These are phyloP conservation scores for Stylophora pistillata DNA, from an alignment of 64 coral and sea anemone genomes.

Conservation along the genomic window DNA sequence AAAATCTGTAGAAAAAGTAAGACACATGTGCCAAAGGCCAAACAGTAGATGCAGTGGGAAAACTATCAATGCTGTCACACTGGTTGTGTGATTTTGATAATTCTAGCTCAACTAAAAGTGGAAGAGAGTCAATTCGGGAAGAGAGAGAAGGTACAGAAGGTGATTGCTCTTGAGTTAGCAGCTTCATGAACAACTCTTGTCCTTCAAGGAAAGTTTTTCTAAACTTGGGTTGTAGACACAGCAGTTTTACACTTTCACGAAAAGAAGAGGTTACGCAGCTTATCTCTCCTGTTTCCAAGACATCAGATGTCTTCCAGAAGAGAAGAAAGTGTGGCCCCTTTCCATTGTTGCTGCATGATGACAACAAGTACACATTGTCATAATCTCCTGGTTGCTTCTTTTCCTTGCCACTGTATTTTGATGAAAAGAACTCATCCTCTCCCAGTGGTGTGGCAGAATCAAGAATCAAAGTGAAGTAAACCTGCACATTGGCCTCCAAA, in stretches of 20 bases:
- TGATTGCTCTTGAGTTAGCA: background rate
- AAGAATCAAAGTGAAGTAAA: background rate
- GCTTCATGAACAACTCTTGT: conserved; percentile 2
- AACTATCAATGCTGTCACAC: background rate
- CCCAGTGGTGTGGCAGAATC: no score
- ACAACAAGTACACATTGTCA: background rate
- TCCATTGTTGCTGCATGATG: background rate
- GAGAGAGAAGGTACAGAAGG: background rate
- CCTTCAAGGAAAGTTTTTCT: background rate
- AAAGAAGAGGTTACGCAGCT: background rate
- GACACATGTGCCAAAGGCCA: background rate
- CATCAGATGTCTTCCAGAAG: background rate
- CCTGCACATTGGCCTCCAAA: background rate
- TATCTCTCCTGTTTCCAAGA: background rate
- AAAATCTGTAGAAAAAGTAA: background rate
- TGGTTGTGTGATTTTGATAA: background rate
- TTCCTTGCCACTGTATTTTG: background rate
- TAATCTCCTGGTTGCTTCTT: no score
- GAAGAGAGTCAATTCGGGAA: background rate
- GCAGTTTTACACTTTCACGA: conserved; percentile 13
- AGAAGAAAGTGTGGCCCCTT: background rate
- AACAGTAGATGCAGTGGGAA: background rate
- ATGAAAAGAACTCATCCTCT: background rate
- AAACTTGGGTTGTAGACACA: conserved; percentile 36
- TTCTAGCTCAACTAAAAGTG: background rate